Conservation (phyloP, 2,888 invertebrate species). For the Heliconius ismenius region DNA sequence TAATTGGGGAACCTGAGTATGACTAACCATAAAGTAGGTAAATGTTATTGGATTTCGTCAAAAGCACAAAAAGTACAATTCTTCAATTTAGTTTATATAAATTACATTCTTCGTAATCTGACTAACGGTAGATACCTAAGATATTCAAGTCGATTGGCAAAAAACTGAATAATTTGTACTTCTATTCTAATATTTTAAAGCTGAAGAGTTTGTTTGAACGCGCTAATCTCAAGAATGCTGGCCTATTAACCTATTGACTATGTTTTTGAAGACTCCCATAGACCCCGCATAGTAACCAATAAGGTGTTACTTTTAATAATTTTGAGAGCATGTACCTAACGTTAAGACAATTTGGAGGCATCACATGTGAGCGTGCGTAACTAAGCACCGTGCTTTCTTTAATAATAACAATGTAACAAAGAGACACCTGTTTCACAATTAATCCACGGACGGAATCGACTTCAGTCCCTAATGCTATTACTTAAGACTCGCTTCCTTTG, state of each 20-base stretch:
- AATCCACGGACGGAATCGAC: background rate
- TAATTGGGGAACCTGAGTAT: background rate
- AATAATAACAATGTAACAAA: background rate
- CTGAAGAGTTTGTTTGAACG: too few species aligned
- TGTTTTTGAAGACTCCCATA: too few species aligned
- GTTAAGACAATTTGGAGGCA: background rate
- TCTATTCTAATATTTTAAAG: too few species aligned
- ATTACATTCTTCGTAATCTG: too few species aligned
- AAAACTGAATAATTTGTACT: too few species aligned
- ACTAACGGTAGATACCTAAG: too few species aligned
- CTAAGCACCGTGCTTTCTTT: background rate
- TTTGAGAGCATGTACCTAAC: background rate
- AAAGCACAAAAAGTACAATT: background rate
- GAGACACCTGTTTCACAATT: background rate
- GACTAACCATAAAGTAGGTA: background rate
- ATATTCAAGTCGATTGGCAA: too few species aligned
- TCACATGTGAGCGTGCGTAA: background rate
- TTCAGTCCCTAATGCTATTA: background rate
- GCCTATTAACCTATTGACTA: too few species aligned
- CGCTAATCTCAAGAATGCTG: too few species aligned
- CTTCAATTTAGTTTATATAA: too few species aligned
- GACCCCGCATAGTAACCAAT: too few species aligned
- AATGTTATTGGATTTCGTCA: background rate
- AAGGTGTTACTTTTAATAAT: too few species aligned
- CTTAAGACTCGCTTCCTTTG: slow-evolving; percentile 2